Base-by-base conservation (phyloP, 2,888 invertebrate species). In the Eucera pruinosa region DNA sequence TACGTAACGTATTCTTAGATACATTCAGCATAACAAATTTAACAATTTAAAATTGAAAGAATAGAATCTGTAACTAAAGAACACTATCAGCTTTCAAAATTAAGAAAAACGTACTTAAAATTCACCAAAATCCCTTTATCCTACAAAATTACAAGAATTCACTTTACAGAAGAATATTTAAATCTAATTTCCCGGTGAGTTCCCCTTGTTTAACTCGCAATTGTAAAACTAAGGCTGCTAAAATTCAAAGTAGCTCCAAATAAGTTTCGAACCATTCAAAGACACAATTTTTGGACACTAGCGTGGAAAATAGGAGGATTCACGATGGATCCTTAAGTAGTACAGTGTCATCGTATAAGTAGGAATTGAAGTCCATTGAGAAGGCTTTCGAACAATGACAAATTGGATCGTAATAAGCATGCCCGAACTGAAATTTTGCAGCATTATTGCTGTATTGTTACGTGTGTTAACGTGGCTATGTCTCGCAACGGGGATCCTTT, bases 401-500 rank as follows among this genome's bases (percentile, higher is more conserved):
- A 65, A 77, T 57, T 57, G 57, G 43, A 60, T 75, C 41, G 18
- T 3, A 39, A 36, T 33, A 25, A 61, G 25, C 23, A 65, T 58
- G 57, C 62, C 55, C 52, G 33, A 25, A 43, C 57, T 67, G 33
- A 74, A 86, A 86, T 80, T 86, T 76, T 33, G 36, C 75, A 54
- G 61, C 43, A 83, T 85, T 86, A 80, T 86, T 85, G 80, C 76
- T 64, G 48, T 41, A 15, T 77, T 79, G 78, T 81, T 80, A 72
- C 54, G 68, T 65, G 67, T 74, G 83, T 86, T 85, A 85, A 78
- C 81, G 57, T 70, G 67, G 80, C 60, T 55, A 66, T 55, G 48
- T 57, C 66, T 61, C 50, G 52, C 80, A 55, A 30, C 58, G 41
- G 72, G 58, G 66, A 48, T 20, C 45, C 73, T 50, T 68, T 65